Evolutionary conservation across 2,797 vertebrate genomes (phyloP).

Genomic region (Malacoraja senta): DNA sequence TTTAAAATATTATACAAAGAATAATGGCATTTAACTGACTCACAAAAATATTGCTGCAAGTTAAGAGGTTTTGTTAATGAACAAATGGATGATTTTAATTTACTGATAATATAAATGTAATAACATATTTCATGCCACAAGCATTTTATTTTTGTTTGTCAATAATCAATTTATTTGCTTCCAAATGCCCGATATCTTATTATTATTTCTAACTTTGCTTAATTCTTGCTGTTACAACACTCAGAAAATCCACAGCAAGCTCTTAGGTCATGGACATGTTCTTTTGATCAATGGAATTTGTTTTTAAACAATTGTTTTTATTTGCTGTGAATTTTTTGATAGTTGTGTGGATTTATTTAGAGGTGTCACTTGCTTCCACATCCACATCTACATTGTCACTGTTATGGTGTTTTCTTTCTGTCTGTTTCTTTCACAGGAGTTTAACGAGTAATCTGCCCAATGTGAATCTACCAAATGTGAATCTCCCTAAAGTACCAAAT

Average conservation of each 20-base stretch:
- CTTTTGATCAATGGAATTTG: background rate
- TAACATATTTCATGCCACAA: slow-evolving; percentile 29
- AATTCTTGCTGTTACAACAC: background rate
- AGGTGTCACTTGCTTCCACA: slow-evolving; percentile 79
- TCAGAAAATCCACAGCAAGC: slow-evolving; percentile 23
- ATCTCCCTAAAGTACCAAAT: slow-evolving; percentile 98
- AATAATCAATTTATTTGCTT: slow-evolving; percentile 17
- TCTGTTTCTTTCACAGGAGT: slow-evolving; percentile 95
- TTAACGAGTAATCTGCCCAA: slow-evolving; percentile 93
- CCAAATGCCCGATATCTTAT: background rate
- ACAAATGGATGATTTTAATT: background rate
- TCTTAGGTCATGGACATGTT: background rate
- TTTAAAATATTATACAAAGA: background rate
- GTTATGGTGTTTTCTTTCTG: slow-evolving; percentile 98
- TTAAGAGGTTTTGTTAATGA: background rate
- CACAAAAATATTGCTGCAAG: background rate
- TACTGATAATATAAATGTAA: slow-evolving; percentile 12
- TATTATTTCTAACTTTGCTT: slow-evolving; percentile 27
- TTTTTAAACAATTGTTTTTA: slow-evolving; percentile 2
- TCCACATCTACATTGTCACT: slow-evolving; percentile 84
- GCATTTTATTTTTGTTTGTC: background rate
- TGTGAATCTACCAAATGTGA: slow-evolving; percentile 99
- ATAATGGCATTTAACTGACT: background rate
- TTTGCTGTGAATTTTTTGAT: slow-evolving; percentile 51
- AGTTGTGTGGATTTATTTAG: slow-evolving; percentile 66